These are phyloP conservation scores for Diabrotica balteata DNA, from an alignment of 2,888 invertebrate genomes.

Conservation along the genomic window DNA sequence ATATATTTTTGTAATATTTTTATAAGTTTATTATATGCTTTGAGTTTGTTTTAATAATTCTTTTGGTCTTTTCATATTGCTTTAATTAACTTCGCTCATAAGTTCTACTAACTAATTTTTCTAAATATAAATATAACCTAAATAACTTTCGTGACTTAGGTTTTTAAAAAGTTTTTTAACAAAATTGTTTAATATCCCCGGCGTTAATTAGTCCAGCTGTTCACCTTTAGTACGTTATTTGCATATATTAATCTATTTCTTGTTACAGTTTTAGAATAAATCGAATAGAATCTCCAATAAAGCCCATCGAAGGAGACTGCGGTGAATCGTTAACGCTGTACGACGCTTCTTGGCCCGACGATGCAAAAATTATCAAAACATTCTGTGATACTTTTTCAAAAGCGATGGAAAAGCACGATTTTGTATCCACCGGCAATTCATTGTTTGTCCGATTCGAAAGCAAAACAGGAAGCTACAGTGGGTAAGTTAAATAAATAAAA, in stretches of 20 bases:
- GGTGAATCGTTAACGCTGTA: constrained; percentile 90
- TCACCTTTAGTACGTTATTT: not conserved
- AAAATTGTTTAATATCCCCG: no score
- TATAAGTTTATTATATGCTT: no score
- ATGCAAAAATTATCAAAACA: constrained; percentile 89
- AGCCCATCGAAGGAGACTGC: constrained; percentile 86
- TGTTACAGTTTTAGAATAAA: constrained; percentile 80
- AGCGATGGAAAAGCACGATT: constrained; percentile 92
- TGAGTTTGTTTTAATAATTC: no score
- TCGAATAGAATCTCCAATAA: constrained; percentile 86
- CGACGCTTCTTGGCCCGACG: constrained; percentile 87
- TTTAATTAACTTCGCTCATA: no score
- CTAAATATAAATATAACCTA: no score
- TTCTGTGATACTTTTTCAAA: constrained; percentile 94
- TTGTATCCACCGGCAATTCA: constrained; percentile 86
- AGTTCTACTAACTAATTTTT: no score
- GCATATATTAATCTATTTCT: not conserved
- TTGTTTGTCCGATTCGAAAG: constrained; percentile 89
- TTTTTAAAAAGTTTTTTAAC: no score
- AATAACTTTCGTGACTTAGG: no score
- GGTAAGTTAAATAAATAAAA: constrained; percentile 61
- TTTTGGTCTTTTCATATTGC: no score
- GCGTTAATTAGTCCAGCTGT: no score
- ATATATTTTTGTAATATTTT: no score
- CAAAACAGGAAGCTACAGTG: constrained; percentile 91